Evolutionary conservation across 2,797 vertebrate genomes (phyloP).

Genomic region (Austrolebias charrua): DNA sequence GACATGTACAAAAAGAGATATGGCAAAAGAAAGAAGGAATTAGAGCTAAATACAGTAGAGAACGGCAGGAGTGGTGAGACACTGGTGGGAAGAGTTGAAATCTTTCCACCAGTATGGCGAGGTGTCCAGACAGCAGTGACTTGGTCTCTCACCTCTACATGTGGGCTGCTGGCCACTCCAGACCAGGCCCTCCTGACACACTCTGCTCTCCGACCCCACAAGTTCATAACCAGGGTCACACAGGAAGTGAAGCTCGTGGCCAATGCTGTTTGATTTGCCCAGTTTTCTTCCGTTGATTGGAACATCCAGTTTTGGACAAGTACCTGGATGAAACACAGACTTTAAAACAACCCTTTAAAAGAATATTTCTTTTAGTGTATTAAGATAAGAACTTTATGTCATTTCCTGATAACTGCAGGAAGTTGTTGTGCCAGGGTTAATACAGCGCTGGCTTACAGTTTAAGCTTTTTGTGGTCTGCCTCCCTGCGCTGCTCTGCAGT

Average conservation of each 20-base stretch:
- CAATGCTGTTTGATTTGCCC: conserved; percentile 72
- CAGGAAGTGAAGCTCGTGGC: conserved; percentile 86
- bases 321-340: conserved; percentile 64
- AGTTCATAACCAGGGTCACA: conserved; percentile 82
- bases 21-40: conserved; percentile 32
- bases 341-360: conserved; percentile 4
- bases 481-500: conserved; percentile 73
- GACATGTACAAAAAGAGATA: conserved; percentile 42
- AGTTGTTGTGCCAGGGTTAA: too few relatives aligned
- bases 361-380: background rate
- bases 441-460: conserved; percentile 68
- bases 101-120: conserved; percentile 11
- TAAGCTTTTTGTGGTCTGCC: conserved; percentile 56
- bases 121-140: too few relatives aligned
- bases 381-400: too few relatives aligned
- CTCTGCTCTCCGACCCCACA: conserved; percentile 81
- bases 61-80: conserved; percentile 29
- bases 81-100: conserved; percentile 1
- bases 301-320: conserved; percentile 75
- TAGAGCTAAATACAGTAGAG: conserved; percentile 56
- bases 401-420: too few relatives aligned
- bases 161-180: conserved; percentile 84
- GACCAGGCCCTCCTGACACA: conserved; percentile 79
- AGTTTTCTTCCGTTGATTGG: conserved; percentile 82
- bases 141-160: conserved; percentile 79